These are phyloP conservation scores for Aphaenogaster floridana DNA, from an alignment of 1,140 invertebrate species.

Conservation along the genomic window DNA sequence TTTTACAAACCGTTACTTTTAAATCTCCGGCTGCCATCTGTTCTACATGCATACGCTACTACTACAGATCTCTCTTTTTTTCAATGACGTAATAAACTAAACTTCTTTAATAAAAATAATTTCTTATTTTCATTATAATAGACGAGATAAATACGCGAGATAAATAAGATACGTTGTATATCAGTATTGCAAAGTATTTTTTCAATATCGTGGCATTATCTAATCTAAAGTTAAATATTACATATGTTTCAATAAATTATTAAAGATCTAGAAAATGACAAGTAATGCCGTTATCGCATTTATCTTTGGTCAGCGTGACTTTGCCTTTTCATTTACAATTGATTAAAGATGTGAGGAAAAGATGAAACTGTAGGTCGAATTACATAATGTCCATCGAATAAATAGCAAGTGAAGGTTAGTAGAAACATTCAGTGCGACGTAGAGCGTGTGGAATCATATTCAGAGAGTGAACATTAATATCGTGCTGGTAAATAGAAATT, in stretches of 20 bases:
- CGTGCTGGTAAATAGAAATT: background rate
- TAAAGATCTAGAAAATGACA: background rate
- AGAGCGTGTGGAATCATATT: background rate
- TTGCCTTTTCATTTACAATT: background rate
- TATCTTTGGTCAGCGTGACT: background rate
- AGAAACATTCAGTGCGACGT: background rate
- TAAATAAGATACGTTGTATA: background rate
- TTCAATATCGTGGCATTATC: background rate
- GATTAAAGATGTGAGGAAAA: background rate
- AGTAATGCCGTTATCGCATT: background rate
- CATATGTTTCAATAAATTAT: background rate
- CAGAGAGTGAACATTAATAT: background rate
- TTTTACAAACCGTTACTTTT: too few relatives aligned
- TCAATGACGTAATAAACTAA: too few relatives aligned
- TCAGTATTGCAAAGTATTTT: background rate
- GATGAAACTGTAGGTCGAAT: background rate
- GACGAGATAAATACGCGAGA: background rate
- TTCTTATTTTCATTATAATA: too few relatives aligned
- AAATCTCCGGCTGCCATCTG: too few relatives aligned
- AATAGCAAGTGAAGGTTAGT: background rate
- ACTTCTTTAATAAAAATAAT: too few relatives aligned
- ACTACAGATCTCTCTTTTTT: too few relatives aligned
- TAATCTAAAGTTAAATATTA: conserved; percentile 7
- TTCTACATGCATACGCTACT: too few relatives aligned
- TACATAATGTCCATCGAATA: background rate